Percentiles rank a stretch among this genome's conserved stretches.
phyloP scores from a whole-genome alignment of 2,888 invertebrate genomes.

The Gastrophysa polygoni region DNA sequence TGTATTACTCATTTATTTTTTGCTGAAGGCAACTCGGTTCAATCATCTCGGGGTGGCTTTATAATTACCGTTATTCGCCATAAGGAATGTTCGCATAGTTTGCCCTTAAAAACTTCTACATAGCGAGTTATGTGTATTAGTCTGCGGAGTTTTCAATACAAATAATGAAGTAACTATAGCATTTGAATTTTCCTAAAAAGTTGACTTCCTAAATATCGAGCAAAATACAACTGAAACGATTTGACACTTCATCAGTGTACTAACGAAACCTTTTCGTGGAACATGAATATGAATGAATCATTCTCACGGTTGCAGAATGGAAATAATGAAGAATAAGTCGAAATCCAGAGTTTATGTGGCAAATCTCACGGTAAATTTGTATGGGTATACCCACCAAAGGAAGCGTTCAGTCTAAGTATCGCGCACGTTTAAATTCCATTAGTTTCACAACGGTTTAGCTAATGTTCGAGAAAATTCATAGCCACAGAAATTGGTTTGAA shows the following conservation, averaged over 20 bases:
- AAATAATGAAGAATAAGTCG: conserved; percentile 53
- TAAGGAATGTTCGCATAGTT: not conserved
- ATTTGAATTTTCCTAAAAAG: no score
- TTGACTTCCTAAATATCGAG: no score
- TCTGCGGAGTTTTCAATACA: no score
- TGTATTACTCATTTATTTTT: conserved; percentile 52
- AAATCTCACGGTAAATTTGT: conserved; percentile 48
- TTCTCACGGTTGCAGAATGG: conserved; percentile 40
- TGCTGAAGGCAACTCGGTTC: conserved; percentile 20
- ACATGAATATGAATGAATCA: no score
- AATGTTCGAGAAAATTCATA: not conserved
- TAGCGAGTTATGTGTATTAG: no score
- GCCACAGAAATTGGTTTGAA: not conserved
- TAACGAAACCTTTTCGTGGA: no score
- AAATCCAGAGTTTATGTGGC: conserved; percentile 40
- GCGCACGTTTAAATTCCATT: conserved; percentile 32
- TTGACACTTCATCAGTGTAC: no score
- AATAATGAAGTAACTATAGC: no score
- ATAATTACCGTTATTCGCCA: not conserved
- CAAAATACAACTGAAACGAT: no score
- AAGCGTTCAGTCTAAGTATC: conserved; percentile 29
- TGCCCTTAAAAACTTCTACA: no score
- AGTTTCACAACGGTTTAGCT: conserved; percentile 17
- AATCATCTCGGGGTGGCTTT: not conserved
- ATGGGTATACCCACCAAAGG: conserved; percentile 35